phyloP scores from a whole-genome alignment of 2,113 vertebrate species.

The Madoqua kirkii region DNA sequence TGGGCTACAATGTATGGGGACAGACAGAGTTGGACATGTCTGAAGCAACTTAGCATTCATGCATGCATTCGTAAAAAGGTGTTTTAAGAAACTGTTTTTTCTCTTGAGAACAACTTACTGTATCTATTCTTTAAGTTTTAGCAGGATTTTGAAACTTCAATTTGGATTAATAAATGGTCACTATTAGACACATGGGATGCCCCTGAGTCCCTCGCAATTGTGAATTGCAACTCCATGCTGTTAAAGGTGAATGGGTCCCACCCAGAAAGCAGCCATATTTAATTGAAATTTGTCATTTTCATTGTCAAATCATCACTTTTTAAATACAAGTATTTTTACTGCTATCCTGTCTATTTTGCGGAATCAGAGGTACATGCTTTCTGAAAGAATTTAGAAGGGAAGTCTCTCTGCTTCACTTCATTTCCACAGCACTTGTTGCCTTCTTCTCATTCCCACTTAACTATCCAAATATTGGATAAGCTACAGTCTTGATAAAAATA shows the following conservation, averaged over 20 bases:
- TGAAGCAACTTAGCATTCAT: neutral
- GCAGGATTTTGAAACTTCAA: neutral
- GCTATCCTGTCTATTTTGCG: neutral
- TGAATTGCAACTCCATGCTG: neutral
- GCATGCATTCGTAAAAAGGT: neutral
- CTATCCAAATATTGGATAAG: neutral
- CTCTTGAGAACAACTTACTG: neutral
- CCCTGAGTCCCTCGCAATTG: neutral
- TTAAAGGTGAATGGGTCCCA: neutral
- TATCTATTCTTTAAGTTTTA: neutral
- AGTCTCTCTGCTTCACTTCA: neutral
- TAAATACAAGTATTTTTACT: slow-evolving; percentile 2
- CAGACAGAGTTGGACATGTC: neutral
- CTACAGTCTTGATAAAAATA: neutral
- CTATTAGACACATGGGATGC: neutral
- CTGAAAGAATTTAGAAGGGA: neutral
- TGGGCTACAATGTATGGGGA: neutral
- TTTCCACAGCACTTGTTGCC: neutral
- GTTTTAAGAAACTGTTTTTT: neutral
- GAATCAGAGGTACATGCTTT: neutral
- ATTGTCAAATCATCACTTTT: neutral
- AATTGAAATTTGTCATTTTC: neutral
- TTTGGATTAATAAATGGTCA: neutral
- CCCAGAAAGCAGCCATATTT: neutral
- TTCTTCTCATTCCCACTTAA: neutral